These are phyloP conservation scores for Notothenia rossii DNA, from an alignment of 2,113 vertebrate species.

Conservation along the genomic window DNA sequence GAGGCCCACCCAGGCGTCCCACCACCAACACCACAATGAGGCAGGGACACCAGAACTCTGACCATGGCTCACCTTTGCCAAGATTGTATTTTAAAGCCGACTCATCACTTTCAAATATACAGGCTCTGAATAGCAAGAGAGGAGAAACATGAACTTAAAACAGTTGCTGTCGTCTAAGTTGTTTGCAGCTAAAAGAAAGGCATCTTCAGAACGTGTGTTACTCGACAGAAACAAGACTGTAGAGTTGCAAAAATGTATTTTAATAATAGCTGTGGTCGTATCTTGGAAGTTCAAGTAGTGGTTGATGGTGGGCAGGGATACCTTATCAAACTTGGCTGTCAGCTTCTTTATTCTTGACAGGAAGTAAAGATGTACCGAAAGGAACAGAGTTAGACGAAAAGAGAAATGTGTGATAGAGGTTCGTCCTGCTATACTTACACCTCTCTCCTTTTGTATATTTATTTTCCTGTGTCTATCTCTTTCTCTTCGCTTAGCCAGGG, in stretches of 20 bases:
- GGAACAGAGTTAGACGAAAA: neutral
- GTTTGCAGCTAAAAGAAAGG: neutral
- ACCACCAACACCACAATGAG: conserved; percentile 71
- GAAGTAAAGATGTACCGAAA: conserved; percentile 6
- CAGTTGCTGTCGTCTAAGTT: conserved; percentile 9
- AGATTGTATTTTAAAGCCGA: conserved; percentile 26
- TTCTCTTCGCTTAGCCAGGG: conserved; percentile 2
- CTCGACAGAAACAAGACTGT: conserved; percentile 2
- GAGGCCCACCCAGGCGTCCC: conserved; percentile 76
- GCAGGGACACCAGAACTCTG: conserved; percentile 40
- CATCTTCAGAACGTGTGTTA: neutral
- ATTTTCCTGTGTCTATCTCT: neutral
- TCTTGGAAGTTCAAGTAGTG: conserved; percentile 36
- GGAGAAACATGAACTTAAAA: conserved; percentile 1
- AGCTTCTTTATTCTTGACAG: conserved; percentile 1
- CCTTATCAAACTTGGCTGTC: neutral
- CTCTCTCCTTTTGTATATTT: conserved; percentile 27
- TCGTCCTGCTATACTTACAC: conserved; percentile 18
- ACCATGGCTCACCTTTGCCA: conserved; percentile 40
- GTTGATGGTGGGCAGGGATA: conserved; percentile 37
- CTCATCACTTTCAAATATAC: conserved; percentile 4
- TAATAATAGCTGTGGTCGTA: conserved; percentile 5
- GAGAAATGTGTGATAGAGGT: conserved; percentile 8
- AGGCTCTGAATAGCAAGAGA: conserved; percentile 15
- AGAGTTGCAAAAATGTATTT: conserved; percentile 2